These are phyloP conservation scores for Drosophila antonietae DNA, from an alignment of 2,888 invertebrate species.

Conservation along the genomic window DNA sequence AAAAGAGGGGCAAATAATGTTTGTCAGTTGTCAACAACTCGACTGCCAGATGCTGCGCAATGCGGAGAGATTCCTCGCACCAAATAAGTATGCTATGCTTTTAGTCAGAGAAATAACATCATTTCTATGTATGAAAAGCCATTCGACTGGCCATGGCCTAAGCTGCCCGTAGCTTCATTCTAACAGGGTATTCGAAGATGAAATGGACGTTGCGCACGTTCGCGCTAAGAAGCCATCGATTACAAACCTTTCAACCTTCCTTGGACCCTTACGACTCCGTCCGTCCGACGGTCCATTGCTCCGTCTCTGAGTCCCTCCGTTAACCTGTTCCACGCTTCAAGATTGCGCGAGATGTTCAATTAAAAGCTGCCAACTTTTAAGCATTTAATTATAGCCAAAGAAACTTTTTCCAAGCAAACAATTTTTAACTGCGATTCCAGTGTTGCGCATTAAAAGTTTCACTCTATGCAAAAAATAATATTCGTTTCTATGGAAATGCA, in stretches of 20 bases:
- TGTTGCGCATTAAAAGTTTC: slow-evolving; percentile 6
- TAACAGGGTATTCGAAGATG: not conserved
- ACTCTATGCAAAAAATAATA: not conserved
- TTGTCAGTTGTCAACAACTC: not conserved
- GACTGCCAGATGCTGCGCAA: not conserved
- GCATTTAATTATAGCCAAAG: slow-evolving; percentile 19
- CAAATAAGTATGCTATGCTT: not conserved
- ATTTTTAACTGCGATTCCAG: slow-evolving; percentile 5
- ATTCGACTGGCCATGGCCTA: not conserved
- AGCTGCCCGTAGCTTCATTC: not conserved
- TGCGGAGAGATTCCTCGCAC: not conserved
- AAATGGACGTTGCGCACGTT: slow-evolving; percentile 3
- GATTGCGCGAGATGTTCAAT: slow-evolving; percentile 13
- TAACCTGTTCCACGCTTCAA: slow-evolving; percentile 1
- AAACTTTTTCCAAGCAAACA: slow-evolving; percentile 2
- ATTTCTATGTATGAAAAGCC: not conserved
- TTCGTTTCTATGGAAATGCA: not conserved
- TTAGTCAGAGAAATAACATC: not conserved
- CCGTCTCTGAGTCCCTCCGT: not conserved
- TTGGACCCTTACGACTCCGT: not conserved
- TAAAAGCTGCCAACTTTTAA: slow-evolving; percentile 13
- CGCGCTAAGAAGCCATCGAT: slow-evolving; percentile 14
- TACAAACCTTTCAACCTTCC: slow-evolving; percentile 1
- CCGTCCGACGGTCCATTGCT: not conserved
- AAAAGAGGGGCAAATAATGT: not conserved